Percentiles rank a stretch among this genome's conserved stretches.
Conservation (phyloP, 2,888 invertebrate genomes). For the Lycophotia porphyrea region DNA sequence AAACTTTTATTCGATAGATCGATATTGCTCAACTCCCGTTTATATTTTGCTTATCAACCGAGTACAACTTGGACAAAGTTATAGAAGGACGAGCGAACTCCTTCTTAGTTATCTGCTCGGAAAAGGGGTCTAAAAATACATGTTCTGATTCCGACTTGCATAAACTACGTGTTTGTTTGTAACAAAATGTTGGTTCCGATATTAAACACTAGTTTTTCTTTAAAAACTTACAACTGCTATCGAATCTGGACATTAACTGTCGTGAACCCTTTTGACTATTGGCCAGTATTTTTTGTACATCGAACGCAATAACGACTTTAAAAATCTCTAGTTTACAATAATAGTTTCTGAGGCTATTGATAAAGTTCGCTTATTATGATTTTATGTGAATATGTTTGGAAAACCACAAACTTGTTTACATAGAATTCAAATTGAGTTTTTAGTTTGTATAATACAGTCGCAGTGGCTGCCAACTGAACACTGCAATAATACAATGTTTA, state of each 20-base stretch:
- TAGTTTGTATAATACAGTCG: constrained; percentile 86
- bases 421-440: constrained; percentile 86
- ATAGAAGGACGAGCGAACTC: constrained; percentile 60
- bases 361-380: constrained; percentile 86
- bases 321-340: constrained; percentile 69
- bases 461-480: constrained; percentile 81
- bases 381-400: constrained; percentile 85
- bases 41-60: constrained; percentile 81
- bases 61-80: constrained; percentile 69
- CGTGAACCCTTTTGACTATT: constrained; percentile 32
- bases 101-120: constrained; percentile 23
- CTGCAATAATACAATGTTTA: constrained; percentile 65
- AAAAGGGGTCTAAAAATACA: constrained; percentile 36
- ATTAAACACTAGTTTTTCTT: constrained; percentile 19
- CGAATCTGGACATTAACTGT: constrained; percentile 28
- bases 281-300: constrained; percentile 36
- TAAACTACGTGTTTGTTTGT: constrained; percentile 15
- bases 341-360: constrained; percentile 80
- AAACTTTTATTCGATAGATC: constrained; percentile 87
- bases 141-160: constrained; percentile 6
- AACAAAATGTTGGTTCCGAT: constrained; percentile 3
- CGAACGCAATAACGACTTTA: constrained; percentile 59
- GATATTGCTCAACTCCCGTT: constrained; percentile 78
- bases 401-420: constrained; percentile 86
- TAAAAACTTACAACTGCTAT: neutral